Base-by-base conservation (phyloP, 2,113 vertebrate genomes). In the Lamprotornis superbus region DNA sequence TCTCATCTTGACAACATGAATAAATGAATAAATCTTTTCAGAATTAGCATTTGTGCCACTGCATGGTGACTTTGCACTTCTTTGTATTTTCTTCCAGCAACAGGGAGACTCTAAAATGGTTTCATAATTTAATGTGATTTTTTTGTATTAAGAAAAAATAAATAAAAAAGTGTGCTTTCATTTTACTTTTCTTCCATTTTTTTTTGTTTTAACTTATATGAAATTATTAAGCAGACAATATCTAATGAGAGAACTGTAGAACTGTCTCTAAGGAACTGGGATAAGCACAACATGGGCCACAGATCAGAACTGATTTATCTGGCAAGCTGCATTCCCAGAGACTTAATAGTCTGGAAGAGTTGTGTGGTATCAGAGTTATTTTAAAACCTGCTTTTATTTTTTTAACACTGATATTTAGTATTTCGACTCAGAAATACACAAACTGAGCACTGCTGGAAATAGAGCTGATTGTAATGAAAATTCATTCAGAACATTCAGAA, bases 361-460 rank as follows among this genome's bases (percentile, higher is more conserved):
- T 80, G 23, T 7, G 16, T 49, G 27, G 4, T 46, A n/a, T 61
- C 44, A 78, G 39, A 85, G 12, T 46, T 68, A 35, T 80, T 83
- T 85, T 40, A 40, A 67, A 83, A 80, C 28, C 44, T 76, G 22
- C 12, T 91, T 85, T 83, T 71, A 88, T 86, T 92, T 91, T 91
- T 90, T 96, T 87, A 57, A 40, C 30, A 44, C 3, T 71, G 39
- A 60, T 73, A 75, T 65, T 88, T 68, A 57, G 22, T 64, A 71
- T 88, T 94, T 85, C 6, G 13, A 75, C 50, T 15, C 9, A 83
- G 33, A 87, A 92, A 75, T 33, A 16, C 17, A 69, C 17, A 89
- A 65, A 80, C 5, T 24, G 23, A 73, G 18, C 0, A 2, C 27
- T 78, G 31, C 27, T 71, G 52, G 9, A 75, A 86, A 46, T 9